Base-by-base conservation (phyloP, 1,140 invertebrate species). In the Samia ricini region DNA sequence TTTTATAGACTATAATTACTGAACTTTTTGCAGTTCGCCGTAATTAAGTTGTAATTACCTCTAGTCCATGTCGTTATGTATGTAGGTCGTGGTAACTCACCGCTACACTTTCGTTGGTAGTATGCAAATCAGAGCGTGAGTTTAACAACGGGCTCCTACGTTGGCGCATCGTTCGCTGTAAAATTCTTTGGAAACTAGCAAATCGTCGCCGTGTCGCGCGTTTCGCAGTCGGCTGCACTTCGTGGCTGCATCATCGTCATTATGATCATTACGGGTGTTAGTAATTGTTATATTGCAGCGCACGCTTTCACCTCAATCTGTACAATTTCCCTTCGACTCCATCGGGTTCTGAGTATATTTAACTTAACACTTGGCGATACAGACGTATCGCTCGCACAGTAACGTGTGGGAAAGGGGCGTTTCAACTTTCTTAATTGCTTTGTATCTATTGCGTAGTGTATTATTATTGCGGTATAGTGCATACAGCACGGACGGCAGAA, bases 101-200 rank as follows among this genome's bases (percentile, higher is more conserved):
- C 74, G 71, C 74, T 81, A 78, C 80, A 86, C 81, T 88, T 85
- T 86, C 79, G 77, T 83, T 82, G 60, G 72, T 72, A 71, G 79
- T 80, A 84, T 84, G 81, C 79, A 84, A 86, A 86, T 83, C 80
- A 81, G 81, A 86, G 78, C 79, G 79, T 85, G 83, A 82, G 77
- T 66, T 54, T 42, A 26, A 66, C 66, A 72, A 65, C 71, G 62
- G 61, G 65, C 69, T 68, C 66, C 71, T 69, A 61, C 68, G 59
- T n/a, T n/a, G n/a, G n/a, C n/a, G n/a, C n/a, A n/a, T 64, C 55
- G 66, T 42, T 57, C 66, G 26, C 75, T 76, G 73, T 80, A 74
- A 82, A 76, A 78, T 76, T 72, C 68, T 76, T 77, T 70, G 52
- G 62, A 64, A 74, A 74, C 71, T 64, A 29, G 33, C 62, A 58